A percentile compares a stretch with the other conserved stretches of the same genome.
Evolutionary conservation across 2,888 invertebrate genomes (phyloP).

Genomic region (Bellardia bayeri): DNA sequence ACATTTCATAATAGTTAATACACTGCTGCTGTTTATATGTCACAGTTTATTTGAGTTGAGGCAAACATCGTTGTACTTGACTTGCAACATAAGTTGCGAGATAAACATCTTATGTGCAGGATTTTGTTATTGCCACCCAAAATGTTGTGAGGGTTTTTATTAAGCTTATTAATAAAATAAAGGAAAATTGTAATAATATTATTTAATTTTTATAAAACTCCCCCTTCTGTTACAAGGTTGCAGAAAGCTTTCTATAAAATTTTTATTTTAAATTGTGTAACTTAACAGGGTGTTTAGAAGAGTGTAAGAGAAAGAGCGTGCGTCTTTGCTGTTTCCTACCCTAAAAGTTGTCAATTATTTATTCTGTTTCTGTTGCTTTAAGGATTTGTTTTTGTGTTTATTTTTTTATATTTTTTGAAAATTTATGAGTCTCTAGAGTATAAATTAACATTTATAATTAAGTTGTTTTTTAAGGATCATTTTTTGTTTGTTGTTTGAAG

Average conservation of each 20-base stretch:
- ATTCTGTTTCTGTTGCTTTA: constrained; percentile 64
- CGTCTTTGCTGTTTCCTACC: constrained; percentile 43
- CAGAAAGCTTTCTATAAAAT: background rate
- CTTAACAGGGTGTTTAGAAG: constrained; percentile 28
- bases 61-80: constrained; percentile 34
- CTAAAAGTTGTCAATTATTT: constrained; percentile 57
- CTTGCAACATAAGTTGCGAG: constrained; percentile 58
- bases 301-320: constrained; percentile 4
- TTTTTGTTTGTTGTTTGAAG: constrained; percentile 17
- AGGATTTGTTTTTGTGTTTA: constrained; percentile 64
- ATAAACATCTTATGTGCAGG: constrained; percentile 41
- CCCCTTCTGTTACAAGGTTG: background rate
- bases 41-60: constrained; percentile 37
- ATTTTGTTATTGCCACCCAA: constrained; percentile 39
- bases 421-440: constrained; percentile 70
- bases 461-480: constrained; percentile 9
- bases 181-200: constrained; percentile 39
- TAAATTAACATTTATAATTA: constrained; percentile 70
- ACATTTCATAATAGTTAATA: background rate
- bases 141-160: background rate
- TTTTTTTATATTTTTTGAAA: constrained; percentile 5
- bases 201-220: constrained; percentile 47
- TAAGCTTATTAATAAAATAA: constrained; percentile 45
- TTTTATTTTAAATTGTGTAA: background rate
- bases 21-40: constrained; percentile 6